Percentiles rank a stretch among this genome's conserved stretches.
phyloP scores from a whole-genome alignment of 2,113 vertebrate species.

The Aleadryas rufinucha region DNA sequence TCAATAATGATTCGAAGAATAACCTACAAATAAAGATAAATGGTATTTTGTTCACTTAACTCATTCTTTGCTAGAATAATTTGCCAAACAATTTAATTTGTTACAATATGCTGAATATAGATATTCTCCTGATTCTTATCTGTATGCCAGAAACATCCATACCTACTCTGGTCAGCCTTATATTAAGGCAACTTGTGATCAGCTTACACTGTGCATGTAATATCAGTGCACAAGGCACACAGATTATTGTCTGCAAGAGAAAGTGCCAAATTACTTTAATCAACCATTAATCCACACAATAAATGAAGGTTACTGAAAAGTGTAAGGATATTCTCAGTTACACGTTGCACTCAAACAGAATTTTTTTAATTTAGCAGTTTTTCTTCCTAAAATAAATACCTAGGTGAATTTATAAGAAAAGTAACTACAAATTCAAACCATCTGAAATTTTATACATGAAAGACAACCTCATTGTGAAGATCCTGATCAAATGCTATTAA shows the following conservation, averaged over 20 bases:
- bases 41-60: not conserved
- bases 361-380: not conserved
- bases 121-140: not conserved
- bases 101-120: not conserved
- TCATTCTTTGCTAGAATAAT: not conserved
- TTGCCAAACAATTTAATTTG: not conserved
- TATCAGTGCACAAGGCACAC: not conserved
- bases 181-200: not conserved
- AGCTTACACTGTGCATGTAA: accelerated
- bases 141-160: not conserved
- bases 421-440: not conserved
- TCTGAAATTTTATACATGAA: not conserved
- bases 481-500: not conserved
- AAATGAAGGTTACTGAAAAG: not conserved
- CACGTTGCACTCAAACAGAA: not conserved
- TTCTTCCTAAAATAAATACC: not conserved
- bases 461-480: not conserved
- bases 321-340: not conserved
- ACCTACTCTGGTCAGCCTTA: not conserved
- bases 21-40: not conserved
- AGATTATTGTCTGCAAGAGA: not conserved
- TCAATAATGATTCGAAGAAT: not conserved
- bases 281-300: not conserved
- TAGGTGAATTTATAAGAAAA: not conserved
- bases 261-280: not conserved